Conservation (phyloP, 2,113 vertebrate genomes). For the Syngnathus typhle region DNA sequence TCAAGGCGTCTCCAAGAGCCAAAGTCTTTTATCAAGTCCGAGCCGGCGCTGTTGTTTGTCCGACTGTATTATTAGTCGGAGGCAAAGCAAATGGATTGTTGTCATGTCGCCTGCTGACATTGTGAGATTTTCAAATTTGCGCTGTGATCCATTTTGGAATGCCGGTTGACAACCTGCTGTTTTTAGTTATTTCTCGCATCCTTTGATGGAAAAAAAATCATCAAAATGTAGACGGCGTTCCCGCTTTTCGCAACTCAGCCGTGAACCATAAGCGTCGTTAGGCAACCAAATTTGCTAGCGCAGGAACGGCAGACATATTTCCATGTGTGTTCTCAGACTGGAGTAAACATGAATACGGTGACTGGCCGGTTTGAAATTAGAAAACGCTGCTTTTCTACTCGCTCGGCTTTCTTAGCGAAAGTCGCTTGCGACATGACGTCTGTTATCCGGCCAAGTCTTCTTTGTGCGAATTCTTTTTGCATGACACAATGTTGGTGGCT, state of each 20-base stretch:
- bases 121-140: slow-evolving; percentile 17
- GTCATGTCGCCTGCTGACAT: slow-evolving; percentile 21
- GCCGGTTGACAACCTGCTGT: too few relatives aligned
- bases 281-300: too few relatives aligned
- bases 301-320: too few relatives aligned
- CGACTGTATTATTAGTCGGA: slow-evolving; percentile 31
- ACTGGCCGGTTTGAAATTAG: too few relatives aligned
- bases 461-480: not conserved
- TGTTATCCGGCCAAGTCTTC: not conserved
- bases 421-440: not conserved
- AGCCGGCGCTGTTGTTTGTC: slow-evolving; percentile 32
- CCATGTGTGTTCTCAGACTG: too few relatives aligned
- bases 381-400: too few relatives aligned
- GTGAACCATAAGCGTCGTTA: too few relatives aligned
- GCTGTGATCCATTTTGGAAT: not conserved
- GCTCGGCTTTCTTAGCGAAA: not conserved
- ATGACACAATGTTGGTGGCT: slow-evolving; percentile 2
- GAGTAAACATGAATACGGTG: too few relatives aligned
- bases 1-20: slow-evolving; percentile 52
- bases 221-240: too few relatives aligned
- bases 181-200: too few relatives aligned
- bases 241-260: too few relatives aligned
- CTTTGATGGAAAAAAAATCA: too few relatives aligned
- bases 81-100: slow-evolving; percentile 18
- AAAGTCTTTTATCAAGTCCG: slow-evolving; percentile 50